Base-by-base conservation (phyloP, 1,140 invertebrate species). In the Drosophila arawakana region DNA sequence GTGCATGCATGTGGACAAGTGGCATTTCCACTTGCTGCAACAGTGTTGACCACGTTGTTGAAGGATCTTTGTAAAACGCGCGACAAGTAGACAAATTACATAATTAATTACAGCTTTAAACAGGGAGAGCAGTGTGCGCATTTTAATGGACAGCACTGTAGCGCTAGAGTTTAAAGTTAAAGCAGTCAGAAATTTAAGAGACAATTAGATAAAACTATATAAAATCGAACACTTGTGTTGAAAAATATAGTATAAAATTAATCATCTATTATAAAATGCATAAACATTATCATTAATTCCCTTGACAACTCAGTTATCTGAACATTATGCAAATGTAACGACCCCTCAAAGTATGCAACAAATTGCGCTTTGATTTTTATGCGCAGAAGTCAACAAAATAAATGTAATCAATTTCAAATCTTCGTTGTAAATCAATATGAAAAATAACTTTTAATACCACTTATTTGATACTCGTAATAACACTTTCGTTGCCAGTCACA, bases 61-160 rank as follows among this genome's bases (percentile, higher is more conserved):
- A 50, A 71, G 34, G 60, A 68, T 78, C 63, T 65, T 41, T 73
- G 66, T 68, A 57, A 30, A 30, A 34, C 30, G 41, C 39, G 66
- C 66, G 66, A n/a, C 71, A 67, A 50, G 61, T 60, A 61, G 77
- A 76, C 73, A 80, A 91, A 91, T 81, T 74, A 73, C 71, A 58
- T 72, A 86, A 91, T 89, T 88, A 90, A 91, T 88, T 91, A 83
- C 73, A 50, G 67, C 59, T 72, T 72, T 74, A 65, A 62, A 30
- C 25, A 30, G 47, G 46, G 34, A 44, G 62, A 15, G 49, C 15
- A 11, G 47, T 41, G 5, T 9, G 52, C 15, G 11, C 35, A 65
- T 89, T 85, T 59, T 67, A 30, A 15, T 39, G 21, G 37, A 41
- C 21, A 44, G 18, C 35, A 15, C 9, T 52, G 57, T 60, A n/a